These are phyloP conservation scores for Terrapene triunguis DNA, from an alignment of 2,113 vertebrate species.

Conservation along the genomic window DNA sequence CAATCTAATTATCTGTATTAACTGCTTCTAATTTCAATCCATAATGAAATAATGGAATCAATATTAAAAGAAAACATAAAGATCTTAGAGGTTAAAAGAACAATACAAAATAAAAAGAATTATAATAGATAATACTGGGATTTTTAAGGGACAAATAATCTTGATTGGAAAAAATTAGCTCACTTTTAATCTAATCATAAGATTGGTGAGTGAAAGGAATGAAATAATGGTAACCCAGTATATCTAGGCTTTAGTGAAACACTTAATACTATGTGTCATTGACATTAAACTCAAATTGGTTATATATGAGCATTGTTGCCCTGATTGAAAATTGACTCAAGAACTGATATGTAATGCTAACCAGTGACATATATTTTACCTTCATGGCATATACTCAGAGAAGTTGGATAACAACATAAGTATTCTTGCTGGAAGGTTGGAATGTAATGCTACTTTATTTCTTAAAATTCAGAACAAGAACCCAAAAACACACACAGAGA, in stretches of 20 bases:
- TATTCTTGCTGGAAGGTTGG: neutral
- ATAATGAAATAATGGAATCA: neutral
- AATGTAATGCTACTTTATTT: neutral
- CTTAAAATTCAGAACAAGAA: neutral
- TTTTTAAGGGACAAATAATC: neutral
- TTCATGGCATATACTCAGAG: no score
- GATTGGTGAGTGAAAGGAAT: neutral
- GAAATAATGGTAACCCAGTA: neutral
- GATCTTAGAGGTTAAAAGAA: neutral
- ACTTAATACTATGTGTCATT: neutral
- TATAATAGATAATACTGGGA: neutral
- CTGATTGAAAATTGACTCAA: neutral
- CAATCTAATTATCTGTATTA: neutral
- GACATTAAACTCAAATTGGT: neutral
- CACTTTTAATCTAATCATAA: neutral
- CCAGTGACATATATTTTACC: neutral
- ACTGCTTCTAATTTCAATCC: neutral
- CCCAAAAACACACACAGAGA: neutral
- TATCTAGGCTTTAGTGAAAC: neutral
- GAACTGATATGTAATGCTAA: neutral
- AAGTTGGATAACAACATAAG: neutral
- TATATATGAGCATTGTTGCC: neutral
- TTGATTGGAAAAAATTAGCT: neutral
- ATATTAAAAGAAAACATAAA: neutral
- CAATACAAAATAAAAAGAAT: neutral